phyloP scores from a whole-genome alignment of 2,888 invertebrate genomes.

The Panopea generosa region DNA sequence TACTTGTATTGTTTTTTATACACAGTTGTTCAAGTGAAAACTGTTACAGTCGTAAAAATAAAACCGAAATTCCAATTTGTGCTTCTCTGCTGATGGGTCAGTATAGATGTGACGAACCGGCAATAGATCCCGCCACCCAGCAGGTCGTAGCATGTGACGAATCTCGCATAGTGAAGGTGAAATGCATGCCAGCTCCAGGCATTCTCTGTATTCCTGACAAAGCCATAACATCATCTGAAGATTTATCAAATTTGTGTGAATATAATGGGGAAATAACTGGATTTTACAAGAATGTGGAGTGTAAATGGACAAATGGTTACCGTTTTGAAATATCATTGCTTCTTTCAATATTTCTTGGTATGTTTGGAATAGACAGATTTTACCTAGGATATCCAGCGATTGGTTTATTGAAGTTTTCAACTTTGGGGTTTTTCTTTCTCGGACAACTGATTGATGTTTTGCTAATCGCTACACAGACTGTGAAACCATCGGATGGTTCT shows the following conservation, averaged over 20 bases:
- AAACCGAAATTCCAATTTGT: slow-evolving; percentile 24
- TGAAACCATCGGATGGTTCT: slow-evolving; percentile 97
- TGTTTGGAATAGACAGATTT: slow-evolving; percentile 99
- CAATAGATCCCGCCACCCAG: slow-evolving; percentile 95
- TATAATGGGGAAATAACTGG: slow-evolving; percentile 88
- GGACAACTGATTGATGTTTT: slow-evolving; percentile 97
- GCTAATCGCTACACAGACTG: slow-evolving; percentile 95
- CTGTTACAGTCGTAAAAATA: not conserved
- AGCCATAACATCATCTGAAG: not conserved
- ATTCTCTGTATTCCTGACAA: slow-evolving; percentile 89
- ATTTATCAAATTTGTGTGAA: slow-evolving; percentile 86
- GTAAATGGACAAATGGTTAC: slow-evolving; percentile 98
- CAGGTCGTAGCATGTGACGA: slow-evolving; percentile 93
- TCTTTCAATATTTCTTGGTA: slow-evolving; percentile 97
- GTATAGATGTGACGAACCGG: slow-evolving; percentile 83
- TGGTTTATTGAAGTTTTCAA: slow-evolving; percentile 97
- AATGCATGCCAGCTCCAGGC: slow-evolving; percentile 92
- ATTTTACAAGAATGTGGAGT: slow-evolving; percentile 93
- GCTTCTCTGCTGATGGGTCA: slow-evolving; percentile 78
- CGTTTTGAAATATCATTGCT: slow-evolving; percentile 96
- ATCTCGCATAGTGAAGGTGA: slow-evolving; percentile 89
- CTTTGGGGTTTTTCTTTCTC: slow-evolving; percentile 97
- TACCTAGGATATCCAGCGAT: slow-evolving; percentile 99
- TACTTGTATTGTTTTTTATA: not conserved
- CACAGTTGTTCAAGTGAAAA: not conserved